Evolutionary conservation across 1,140 invertebrate genomes (phyloP).

Genomic region (Luehdorfia chinensis): DNA sequence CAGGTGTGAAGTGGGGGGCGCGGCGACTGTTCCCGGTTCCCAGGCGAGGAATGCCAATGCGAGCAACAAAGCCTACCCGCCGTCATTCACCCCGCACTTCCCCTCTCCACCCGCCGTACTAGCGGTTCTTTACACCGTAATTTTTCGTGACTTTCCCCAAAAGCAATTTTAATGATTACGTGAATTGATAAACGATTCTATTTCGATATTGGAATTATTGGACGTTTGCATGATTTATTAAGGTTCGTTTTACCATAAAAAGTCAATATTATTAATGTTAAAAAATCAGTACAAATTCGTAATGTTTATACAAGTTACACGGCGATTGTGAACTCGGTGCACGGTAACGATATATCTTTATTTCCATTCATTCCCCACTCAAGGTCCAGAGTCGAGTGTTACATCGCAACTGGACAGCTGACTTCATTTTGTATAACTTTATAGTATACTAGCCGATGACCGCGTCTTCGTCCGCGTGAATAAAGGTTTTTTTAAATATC

Average conservation of each 20-base stretch:
- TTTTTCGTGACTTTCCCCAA: conserved; percentile 62
- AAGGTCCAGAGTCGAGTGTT: conserved; percentile 14
- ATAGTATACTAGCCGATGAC: no score
- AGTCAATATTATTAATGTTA: neutral
- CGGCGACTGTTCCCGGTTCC: conserved; percentile 57
- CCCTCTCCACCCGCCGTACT: conserved; percentile 27
- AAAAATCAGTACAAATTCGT: neutral
- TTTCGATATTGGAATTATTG: conserved; percentile 44
- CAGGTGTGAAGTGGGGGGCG: conserved; percentile 24
- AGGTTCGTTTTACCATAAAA: neutral
- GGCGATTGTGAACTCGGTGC: neutral
- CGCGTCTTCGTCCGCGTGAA: no score
- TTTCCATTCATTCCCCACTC: conserved; percentile 14
- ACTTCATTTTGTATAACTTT: neutral
- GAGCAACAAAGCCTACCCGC: conserved; percentile 70
- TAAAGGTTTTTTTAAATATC: no score
- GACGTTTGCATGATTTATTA: conserved; percentile 16
- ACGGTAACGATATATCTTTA: conserved; percentile 3
- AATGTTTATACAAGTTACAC: neutral
- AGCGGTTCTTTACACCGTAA: conserved; percentile 50
- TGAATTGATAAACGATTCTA: conserved; percentile 31
- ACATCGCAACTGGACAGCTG: neutral
- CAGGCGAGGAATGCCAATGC: conserved; percentile 72
- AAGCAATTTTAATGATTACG: conserved; percentile 44
- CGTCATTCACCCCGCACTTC: conserved; percentile 56